Evolutionary conservation across 2,797 vertebrate genomes (phyloP).

Genomic region (Babyrousa celebensis): DNA sequence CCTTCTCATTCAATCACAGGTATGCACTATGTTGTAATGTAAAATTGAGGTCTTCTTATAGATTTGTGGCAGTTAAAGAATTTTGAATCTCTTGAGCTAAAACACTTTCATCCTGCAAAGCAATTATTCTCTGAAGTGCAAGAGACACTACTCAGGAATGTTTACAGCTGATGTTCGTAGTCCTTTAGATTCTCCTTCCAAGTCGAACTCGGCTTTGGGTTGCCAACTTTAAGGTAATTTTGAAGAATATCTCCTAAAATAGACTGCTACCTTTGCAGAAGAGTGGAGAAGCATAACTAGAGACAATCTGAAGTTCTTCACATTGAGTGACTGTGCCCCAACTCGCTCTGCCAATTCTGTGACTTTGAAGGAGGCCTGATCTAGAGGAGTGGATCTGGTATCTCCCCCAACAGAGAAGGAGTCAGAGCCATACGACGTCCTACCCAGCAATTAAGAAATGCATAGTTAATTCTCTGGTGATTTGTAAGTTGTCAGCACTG

Average conservation of each 20-base stretch:
- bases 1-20: neutral
- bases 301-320: neutral
- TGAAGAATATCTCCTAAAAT: conserved; percentile 30
- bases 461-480: neutral
- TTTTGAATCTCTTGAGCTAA: conserved; percentile 44
- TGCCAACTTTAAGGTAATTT: neutral
- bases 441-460: neutral
- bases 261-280: neutral
- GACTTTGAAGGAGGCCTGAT: neutral
- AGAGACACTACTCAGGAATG: neutral
- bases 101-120: neutral
- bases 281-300: neutral
- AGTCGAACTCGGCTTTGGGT: conserved; percentile 27
- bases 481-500: neutral
- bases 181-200: neutral
- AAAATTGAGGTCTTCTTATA: conserved; percentile 33
- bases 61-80: neutral
- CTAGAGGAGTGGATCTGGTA: neutral
- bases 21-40: neutral
- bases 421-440: neutral
- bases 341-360: neutral
- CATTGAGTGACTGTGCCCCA: neutral
- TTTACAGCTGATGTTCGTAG: neutral
- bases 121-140: neutral
- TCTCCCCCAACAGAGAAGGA: neutral